These are phyloP conservation scores for Hafferia zeledoni DNA, from an alignment of 2,797 vertebrate genomes.

Conservation along the genomic window DNA sequence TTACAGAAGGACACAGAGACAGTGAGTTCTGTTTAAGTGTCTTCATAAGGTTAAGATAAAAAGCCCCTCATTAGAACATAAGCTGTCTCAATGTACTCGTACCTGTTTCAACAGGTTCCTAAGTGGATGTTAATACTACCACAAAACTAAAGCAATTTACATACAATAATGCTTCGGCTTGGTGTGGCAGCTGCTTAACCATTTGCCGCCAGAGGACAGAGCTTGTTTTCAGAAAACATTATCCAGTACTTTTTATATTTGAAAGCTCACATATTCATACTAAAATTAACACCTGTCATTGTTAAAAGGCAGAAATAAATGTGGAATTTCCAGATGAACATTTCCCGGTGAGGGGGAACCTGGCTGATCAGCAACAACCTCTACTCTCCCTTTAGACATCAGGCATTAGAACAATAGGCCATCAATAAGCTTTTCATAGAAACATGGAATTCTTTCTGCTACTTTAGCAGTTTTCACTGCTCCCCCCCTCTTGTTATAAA, in stretches of 20 bases:
- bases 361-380: background rate
- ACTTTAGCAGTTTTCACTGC: fast-evolving
- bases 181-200: background rate
- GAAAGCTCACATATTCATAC: background rate
- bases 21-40: background rate
- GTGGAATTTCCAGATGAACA: background rate
- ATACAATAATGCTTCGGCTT: background rate
- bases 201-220: background rate
- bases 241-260: background rate
- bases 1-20: background rate
- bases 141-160: background rate
- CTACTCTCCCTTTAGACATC: background rate
- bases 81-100: background rate
- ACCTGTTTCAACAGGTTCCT: constrained; percentile 25
- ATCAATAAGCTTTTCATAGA: background rate
- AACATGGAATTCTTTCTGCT: background rate
- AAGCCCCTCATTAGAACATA: background rate
- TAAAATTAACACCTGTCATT: background rate
- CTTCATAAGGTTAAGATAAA: background rate
- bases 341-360: background rate
- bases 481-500: background rate
- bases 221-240: background rate
- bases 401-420: background rate
- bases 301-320: background rate
- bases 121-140: background rate